These are phyloP conservation scores for Temnopleurus reevesii DNA, from an alignment of 53 echinoderm and acorn worm species.

Conservation along the genomic window DNA sequence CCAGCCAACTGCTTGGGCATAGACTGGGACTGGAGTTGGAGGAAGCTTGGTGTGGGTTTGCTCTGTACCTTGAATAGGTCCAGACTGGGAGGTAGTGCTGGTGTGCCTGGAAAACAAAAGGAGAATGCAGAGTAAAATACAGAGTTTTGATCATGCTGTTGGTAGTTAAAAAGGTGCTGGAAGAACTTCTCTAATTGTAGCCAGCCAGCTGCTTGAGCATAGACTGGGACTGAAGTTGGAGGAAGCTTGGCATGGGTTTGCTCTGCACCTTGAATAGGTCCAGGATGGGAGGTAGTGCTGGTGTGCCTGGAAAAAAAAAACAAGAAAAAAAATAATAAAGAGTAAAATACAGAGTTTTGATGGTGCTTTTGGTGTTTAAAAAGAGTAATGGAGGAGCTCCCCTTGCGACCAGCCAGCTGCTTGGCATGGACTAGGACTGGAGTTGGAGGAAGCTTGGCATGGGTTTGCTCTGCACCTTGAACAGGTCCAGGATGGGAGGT, in stretches of 20 bases:
- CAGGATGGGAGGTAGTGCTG: slow-evolving; percentile 81
- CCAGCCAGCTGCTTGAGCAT: not conserved
- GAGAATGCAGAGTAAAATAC: too few species aligned
- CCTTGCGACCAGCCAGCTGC: slow-evolving; percentile 29
- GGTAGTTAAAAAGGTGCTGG: slow-evolving; percentile 5
- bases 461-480: slow-evolving; percentile 61
- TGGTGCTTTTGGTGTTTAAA: too few species aligned
- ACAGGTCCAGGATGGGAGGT: slow-evolving; percentile 80
- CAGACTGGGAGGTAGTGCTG: slow-evolving; percentile 81
- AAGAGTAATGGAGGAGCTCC: slow-evolving; percentile 13
- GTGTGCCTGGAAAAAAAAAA: slow-evolving; percentile 67
- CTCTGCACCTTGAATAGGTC: slow-evolving; percentile 73
- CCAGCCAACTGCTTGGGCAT: not conserved
- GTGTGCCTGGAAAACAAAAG: slow-evolving; percentile 82
- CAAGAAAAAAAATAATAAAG: not conserved
- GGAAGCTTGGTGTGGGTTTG: slow-evolving; percentile 9
- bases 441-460: not conserved
- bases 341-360: too few species aligned
- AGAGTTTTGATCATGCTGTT: slow-evolving; percentile 63
- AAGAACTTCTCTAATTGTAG: slow-evolving; percentile 30
- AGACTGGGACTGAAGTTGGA: too few species aligned
- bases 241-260: slow-evolving; percentile 7
- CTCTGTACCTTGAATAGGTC: slow-evolving; percentile 73
- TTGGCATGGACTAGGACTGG: not conserved
- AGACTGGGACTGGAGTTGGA: not conserved